Percentiles rank a stretch among this genome's conserved stretches.
Evolutionary conservation across 1,140 invertebrate genomes (phyloP).

Genomic region (Drosophila kikkawai): DNA sequence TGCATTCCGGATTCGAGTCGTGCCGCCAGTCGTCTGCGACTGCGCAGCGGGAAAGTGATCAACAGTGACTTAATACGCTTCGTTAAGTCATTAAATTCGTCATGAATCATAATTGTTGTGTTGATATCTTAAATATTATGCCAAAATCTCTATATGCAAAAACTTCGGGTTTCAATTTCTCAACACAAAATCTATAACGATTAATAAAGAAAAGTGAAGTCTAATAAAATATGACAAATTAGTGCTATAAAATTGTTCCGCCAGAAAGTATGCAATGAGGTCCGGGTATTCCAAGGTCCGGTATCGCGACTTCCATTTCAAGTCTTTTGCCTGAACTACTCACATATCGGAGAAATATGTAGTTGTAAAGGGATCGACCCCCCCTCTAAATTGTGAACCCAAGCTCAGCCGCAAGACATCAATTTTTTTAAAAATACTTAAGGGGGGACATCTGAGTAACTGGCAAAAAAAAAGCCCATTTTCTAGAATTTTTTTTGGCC

Average conservation of each 20-base stretch:
- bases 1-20: slow-evolving; percentile 36
- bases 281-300: background rate
- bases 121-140: background rate
- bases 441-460: too few relatives aligned
- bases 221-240: background rate
- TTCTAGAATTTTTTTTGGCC: too few relatives aligned
- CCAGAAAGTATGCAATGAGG: background rate
- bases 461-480: too few relatives aligned
- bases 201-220: background rate
- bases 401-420: too few relatives aligned
- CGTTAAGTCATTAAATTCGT: background rate
- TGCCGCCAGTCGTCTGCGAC: background rate
- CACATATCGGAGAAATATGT: too few relatives aligned
- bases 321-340: background rate
- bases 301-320: background rate
- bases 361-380: too few relatives aligned
- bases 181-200: background rate
- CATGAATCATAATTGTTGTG: background rate
- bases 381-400: too few relatives aligned
- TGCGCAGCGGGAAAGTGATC: slow-evolving; percentile 26
- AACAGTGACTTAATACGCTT: slow-evolving; percentile 4
- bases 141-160: background rate
- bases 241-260: background rate
- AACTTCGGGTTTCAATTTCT: background rate
- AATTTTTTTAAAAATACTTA: too few relatives aligned